Conservation (phyloP, 2,888 invertebrate genomes). For the Thereva nobilitata region DNA sequence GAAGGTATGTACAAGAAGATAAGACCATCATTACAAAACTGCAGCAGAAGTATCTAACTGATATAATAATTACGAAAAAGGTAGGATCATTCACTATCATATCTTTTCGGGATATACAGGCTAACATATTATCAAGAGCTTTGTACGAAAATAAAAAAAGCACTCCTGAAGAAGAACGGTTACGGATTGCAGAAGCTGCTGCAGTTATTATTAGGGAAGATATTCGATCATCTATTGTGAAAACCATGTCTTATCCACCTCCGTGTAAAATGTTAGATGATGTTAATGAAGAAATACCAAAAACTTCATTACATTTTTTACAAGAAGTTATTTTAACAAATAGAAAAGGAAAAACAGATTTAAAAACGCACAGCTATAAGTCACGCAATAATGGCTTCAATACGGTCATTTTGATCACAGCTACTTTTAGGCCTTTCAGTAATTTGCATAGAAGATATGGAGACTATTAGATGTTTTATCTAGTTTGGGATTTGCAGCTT, state of each 20-base stretch:
- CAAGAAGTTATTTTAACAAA: constrained; percentile 46
- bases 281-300: constrained; percentile 36
- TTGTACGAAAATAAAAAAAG: constrained; percentile 35
- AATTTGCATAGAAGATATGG: constrained; percentile 35
- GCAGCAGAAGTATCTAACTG: constrained; percentile 3
- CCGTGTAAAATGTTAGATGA: constrained; percentile 47
- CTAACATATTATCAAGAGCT: constrained; percentile 30
- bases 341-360: constrained; percentile 8
- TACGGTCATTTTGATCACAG: constrained; percentile 48
- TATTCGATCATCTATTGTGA: constrained; percentile 50
- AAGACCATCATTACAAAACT: constrained; percentile 6
- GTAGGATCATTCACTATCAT: constrained; percentile 9
- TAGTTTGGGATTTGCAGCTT: constrained; percentile 43
- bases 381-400: constrained; percentile 50
- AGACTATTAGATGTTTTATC: constrained; percentile 37
- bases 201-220: constrained; percentile 54
- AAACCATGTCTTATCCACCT: constrained; percentile 51
- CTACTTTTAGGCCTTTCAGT: constrained; percentile 46
- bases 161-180: constrained; percentile 46
- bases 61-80: constrained; percentile 21
- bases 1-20: neutral
- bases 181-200: constrained; percentile 53
- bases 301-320: constrained; percentile 51
- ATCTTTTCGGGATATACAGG: constrained; percentile 7
- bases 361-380: constrained; percentile 47